A percentile compares a stretch with the other conserved stretches of the same genome.
Conservation (phyloP, 2,797 vertebrate species). For the Karalla daura region DNA sequence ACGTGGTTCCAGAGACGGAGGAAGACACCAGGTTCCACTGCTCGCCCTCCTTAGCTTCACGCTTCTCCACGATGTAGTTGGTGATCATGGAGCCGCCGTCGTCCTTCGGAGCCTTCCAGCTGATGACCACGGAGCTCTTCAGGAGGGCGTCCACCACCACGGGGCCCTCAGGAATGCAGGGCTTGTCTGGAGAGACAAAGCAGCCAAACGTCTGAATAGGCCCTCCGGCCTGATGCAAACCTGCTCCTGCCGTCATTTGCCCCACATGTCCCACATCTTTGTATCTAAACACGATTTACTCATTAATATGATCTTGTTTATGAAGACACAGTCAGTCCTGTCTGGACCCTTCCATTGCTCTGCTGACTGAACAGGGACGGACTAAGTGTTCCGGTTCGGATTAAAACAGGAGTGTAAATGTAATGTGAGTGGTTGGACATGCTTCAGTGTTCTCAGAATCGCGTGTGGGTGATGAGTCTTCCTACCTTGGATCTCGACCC, state of each 20-base stretch:
- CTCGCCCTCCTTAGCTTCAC: slow-evolving; percentile 96
- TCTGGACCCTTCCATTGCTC: too few species aligned
- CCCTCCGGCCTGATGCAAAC: too few species aligned
- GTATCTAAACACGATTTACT: too few species aligned
- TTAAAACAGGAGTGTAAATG: too few species aligned
- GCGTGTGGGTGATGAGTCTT: too few species aligned
- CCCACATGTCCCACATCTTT: too few species aligned
- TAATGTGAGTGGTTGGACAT: neutral
- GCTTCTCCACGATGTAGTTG: slow-evolving; percentile 97
- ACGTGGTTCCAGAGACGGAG: slow-evolving; percentile 91
- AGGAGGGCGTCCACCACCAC: slow-evolving; percentile 93
- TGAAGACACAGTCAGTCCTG: too few species aligned
- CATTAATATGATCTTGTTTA: too few species aligned
- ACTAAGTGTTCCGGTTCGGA: too few species aligned
- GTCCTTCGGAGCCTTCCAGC: slow-evolving; percentile 96
- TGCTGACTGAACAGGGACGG: too few species aligned
- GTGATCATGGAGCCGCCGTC: slow-evolving; percentile 96
- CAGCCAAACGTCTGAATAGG: too few species aligned
- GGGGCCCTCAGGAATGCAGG: slow-evolving; percentile 92
- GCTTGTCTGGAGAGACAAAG: slow-evolving; percentile 93
- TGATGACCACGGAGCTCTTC: slow-evolving; percentile 95
- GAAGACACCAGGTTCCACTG: slow-evolving; percentile 97
- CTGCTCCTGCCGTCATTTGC: too few species aligned
- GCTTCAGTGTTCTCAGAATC: neutral
- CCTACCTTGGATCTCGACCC: slow-evolving; percentile 99